Base-by-base conservation (phyloP, 35 echinoderm and acorn worm genomes). In the Apostichopus californicus region DNA sequence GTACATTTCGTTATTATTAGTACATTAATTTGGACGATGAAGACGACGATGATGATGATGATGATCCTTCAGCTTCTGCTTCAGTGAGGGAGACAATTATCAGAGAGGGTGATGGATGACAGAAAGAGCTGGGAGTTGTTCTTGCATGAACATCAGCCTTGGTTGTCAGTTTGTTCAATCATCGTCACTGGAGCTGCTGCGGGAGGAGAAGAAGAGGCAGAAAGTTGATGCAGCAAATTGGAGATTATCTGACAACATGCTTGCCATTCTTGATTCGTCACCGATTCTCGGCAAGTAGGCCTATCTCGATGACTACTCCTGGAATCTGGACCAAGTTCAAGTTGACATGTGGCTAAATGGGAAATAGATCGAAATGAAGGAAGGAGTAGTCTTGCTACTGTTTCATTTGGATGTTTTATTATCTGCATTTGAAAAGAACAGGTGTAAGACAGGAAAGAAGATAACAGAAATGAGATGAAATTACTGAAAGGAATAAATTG, bases 1-100 rank as follows among this genome's bases (percentile, higher is more conserved):
- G 81, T 85, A 60, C 81, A 85, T 85, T 21, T 85, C 57, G 55
- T 55, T 85, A 85, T 85, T 85, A 85, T 85, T 85, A 85, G 81
- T 85, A 85, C 81, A 85, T 85, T 85, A 85, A 85, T 85, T 85
- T 85, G 56, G 55, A 85, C 23, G 34, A 46, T 46, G 81, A 85
- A 55, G 55, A 85, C 58, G 55, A 85, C 23, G 81, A 61, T 85
- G 81, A 85, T 28, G 24, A 81, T 15, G 78, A 81, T 81, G 78
- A 55, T 24, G 81, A 85, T 85, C 81, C 57, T 25, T 85, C 55
- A 85, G 55, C 81, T 85, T 85, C 55, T 55, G n/a, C 54, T 58
- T 58, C 54, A 85, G 55, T 52, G 81, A 58, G 55, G 15, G 81
- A 85, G 81, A 85, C 81, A 85, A 85, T 85, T 85, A 85, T 85